Conservation (phyloP, 2,113 vertebrate species). For the Suncus etruscus region DNA sequence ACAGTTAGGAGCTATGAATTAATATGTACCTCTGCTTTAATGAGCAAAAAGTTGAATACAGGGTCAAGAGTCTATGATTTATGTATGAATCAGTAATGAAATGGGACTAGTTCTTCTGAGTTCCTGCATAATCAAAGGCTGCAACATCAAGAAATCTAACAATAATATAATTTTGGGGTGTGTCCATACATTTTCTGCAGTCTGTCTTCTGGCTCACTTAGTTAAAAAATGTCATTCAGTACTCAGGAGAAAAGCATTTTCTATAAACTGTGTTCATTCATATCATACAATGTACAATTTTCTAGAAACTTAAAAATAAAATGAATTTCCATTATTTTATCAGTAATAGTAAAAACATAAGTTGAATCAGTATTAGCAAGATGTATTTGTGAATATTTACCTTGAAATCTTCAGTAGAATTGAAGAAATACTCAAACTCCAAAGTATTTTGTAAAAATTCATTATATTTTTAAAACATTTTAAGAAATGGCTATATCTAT, state of each 20-base stretch:
- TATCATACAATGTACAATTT: not conserved
- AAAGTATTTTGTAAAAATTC: slow-evolving; percentile 16
- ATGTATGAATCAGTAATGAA: no score
- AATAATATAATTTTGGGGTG: no score
- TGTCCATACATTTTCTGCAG: no score
- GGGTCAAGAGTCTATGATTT: no score
- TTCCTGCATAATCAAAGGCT: no score
- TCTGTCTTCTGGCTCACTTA: not conserved
- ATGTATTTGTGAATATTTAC: not conserved
- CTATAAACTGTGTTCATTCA: not conserved
- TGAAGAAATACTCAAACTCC: slow-evolving; percentile 36
- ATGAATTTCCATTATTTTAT: not conserved
- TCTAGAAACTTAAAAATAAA: not conserved
- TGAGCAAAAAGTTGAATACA: no score
- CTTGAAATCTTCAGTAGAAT: not conserved
- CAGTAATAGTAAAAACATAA: not conserved
- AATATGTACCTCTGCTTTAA: no score
- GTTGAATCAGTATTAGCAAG: slow-evolving; percentile 16
- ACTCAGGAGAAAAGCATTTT: not conserved
- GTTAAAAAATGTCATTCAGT: not conserved
- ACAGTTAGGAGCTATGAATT: no score
- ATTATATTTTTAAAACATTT: not conserved
- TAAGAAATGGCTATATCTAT: not conserved
- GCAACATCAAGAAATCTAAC: no score
- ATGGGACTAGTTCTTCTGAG: no score